Base-by-base conservation (phyloP, 2,797 vertebrate genomes). In the Gila robusta region DNA sequence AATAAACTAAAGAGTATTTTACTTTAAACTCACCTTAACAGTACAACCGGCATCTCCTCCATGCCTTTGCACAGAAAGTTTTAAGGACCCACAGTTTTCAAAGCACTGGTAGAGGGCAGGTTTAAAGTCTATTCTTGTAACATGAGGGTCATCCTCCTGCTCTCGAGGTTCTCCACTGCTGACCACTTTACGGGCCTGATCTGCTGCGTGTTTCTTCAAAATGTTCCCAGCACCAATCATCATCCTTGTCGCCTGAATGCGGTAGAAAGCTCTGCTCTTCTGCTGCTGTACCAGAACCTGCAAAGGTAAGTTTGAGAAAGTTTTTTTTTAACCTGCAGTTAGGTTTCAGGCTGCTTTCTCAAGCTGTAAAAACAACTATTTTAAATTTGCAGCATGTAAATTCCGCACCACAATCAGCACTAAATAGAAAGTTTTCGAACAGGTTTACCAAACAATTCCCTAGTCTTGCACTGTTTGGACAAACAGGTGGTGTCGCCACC, bases 141-240 rank as follows among this genome's bases (percentile, higher is more conserved):
- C 95, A 87, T 93, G 90, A n/a, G 95, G 96, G 80, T 96, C 96
- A 0, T 96, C 93, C 87, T 96, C 96, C 89, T 94, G 95, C 59
- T 94, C 90, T 56, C 89, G 93, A 1, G 93, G 93, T 91, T 96
- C 95, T 7, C 95, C 91, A 78, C 94, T 94, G 92, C 95, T 96
- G 87, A 97, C 94, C 85, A 96, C 96, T 91, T 95, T 96, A 81
- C 96, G 95, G 23, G 96, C 96, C 92, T 97, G 96, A 91, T 97
- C 96, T 0, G 96, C 96, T 0, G 96, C 96, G 0, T 97, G 96
- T 82, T 96, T 96, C 93, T 97, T 97, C 5, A 97, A 93, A 87
- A 97, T 96, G 92, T 97, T 97, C 3, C 96, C 96, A 0, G 96
- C 96, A 23, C 96, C 96, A 0, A 96, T 97, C 96, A 97, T 97